These are phyloP conservation scores for Parasteatoda lunata DNA, from an alignment of 2,888 invertebrate species.

Conservation along the genomic window DNA sequence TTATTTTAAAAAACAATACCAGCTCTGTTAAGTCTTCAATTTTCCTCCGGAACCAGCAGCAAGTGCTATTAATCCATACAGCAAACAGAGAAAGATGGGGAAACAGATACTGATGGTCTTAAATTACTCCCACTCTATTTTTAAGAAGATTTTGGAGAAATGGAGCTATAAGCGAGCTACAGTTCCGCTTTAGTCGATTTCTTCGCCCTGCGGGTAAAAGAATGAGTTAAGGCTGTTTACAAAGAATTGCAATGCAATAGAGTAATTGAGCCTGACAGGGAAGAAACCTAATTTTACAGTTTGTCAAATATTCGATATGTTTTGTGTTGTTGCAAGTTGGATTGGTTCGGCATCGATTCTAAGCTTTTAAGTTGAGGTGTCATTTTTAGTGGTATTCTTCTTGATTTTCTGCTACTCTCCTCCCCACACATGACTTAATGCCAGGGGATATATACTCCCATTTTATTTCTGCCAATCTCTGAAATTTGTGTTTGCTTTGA, in stretches of 20 bases:
- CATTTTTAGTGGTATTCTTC: constrained; percentile 20
- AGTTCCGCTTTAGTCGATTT: not conserved
- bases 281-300: constrained; percentile 43
- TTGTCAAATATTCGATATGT: constrained; percentile 31
- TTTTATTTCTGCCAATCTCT: too few species aligned
- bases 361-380: constrained; percentile 38
- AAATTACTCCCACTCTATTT: not conserved
- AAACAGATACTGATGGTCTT: not conserved
- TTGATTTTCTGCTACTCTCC: not conserved
- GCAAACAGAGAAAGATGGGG: constrained; percentile 1
- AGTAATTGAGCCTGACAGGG: constrained; percentile 39
- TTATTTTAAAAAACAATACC: constrained; percentile 7
- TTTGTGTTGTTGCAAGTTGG: constrained; percentile 1
- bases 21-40: constrained; percentile 12
- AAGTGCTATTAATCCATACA: constrained; percentile 21
- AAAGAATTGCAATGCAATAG: constrained; percentile 37
- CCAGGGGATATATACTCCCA: not conserved
- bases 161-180: not conserved
- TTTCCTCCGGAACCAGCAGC: constrained; percentile 7
- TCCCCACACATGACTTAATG: not conserved
- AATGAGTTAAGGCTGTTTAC: constrained; percentile 32
- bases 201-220: not conserved
- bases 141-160: not conserved
- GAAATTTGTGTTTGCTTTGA: too few species aligned
- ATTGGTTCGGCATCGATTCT: constrained; percentile 19